phyloP scores from a whole-genome alignment of 2,888 invertebrate species.

The Cryptocephalus moraei region DNA sequence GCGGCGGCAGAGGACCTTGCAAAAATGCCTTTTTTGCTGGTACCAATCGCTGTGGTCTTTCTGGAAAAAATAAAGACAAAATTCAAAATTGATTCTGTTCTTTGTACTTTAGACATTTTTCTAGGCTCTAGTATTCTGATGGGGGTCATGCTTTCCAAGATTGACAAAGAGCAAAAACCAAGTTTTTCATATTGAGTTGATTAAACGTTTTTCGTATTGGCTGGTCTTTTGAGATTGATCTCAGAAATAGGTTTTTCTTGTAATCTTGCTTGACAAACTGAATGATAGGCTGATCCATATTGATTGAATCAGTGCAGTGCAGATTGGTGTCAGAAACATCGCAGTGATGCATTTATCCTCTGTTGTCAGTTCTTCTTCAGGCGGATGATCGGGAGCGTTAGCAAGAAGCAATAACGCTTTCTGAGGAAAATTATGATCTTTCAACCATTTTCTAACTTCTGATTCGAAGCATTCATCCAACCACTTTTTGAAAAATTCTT shows the following conservation, averaged over 20 bases:
- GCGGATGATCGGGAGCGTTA: constrained; percentile 20
- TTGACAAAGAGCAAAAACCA: constrained; percentile 15
- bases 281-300: constrained; percentile 25
- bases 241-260: constrained; percentile 7
- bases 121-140: too few relatives aligned
- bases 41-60: too few relatives aligned
- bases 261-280: constrained; percentile 19
- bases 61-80: too few relatives aligned
- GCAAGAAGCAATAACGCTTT: too few relatives aligned
- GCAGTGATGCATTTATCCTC: constrained; percentile 21
- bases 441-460: constrained; percentile 2
- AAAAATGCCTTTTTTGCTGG: too few relatives aligned
- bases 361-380: constrained; percentile 19
- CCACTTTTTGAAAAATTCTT: constrained; percentile 10
- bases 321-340: constrained; percentile 23
- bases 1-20: too few relatives aligned
- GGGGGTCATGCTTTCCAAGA: constrained; percentile 15
- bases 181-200: not conserved
- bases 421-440: constrained; percentile 1
- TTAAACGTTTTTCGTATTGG: constrained; percentile 3
- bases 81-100: too few relatives aligned
- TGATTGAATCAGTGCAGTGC: constrained; percentile 23
- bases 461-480: constrained; percentile 2
- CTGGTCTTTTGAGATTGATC: constrained; percentile 7
- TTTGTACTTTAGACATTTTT: too few relatives aligned